A percentile compares a stretch with the other conserved stretches of the same genome.
Conservation (phyloP, 2,797 vertebrate genomes). For the Onychomys arenicola region DNA sequence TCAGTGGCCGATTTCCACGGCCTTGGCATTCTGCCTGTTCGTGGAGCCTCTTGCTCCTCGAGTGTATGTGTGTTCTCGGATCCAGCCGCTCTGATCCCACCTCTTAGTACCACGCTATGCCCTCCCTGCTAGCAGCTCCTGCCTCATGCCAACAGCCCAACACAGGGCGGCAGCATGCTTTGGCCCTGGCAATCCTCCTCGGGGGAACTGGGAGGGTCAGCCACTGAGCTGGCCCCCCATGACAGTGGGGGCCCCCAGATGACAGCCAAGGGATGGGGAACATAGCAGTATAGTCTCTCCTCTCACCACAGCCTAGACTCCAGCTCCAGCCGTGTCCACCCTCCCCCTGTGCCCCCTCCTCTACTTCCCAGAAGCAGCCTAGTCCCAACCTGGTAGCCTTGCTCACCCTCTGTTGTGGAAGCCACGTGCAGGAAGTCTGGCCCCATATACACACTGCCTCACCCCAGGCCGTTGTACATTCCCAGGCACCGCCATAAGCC, state of each 20-base stretch:
- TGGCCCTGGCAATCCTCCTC: neutral
- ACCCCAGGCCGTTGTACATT: neutral
- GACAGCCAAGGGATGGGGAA: neutral
- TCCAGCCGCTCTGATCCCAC: neutral
- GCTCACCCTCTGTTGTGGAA: neutral
- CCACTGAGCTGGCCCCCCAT: neutral
- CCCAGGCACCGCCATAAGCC: neutral
- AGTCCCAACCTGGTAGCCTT: neutral
- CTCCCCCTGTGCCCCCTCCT: neutral
- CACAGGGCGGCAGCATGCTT: accelerated
- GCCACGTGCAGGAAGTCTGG: neutral
- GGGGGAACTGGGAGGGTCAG: neutral
- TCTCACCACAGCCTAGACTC: neutral
- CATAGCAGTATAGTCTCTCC: too few relatives aligned
- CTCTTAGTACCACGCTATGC: neutral
- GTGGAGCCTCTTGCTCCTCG: neutral
- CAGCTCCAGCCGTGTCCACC: neutral
- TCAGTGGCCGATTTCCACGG: neutral
- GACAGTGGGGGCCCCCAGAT: neutral
- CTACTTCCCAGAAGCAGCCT: neutral
- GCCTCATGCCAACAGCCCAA: accelerated
- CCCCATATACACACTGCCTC: neutral
- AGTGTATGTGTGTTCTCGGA: neutral
- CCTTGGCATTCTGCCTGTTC: neutral
- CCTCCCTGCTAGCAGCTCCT: neutral